Conservation (phyloP, 2,888 invertebrate genomes). For the Lordiphosa andalusiaca region DNA sequence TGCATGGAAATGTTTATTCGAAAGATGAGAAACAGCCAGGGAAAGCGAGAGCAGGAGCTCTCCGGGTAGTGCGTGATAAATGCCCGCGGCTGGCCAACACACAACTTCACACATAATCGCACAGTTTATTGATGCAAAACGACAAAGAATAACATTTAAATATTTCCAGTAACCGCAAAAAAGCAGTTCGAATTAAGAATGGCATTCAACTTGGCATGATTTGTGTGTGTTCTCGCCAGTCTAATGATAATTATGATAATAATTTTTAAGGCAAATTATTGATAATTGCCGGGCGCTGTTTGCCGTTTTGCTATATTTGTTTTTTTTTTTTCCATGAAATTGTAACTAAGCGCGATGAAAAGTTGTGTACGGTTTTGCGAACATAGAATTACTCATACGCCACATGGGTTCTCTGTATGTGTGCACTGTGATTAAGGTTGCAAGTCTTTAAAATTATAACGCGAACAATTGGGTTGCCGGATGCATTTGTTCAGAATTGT, state of each 20-base stretch:
- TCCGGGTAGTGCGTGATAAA: slow-evolving; percentile 32
- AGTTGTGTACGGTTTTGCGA: no score
- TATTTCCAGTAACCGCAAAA: slow-evolving; percentile 23
- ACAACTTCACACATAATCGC: slow-evolving; percentile 29
- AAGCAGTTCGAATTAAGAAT: slow-evolving; percentile 8
- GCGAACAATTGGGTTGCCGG: slow-evolving; percentile 1
- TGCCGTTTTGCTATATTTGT: neutral
- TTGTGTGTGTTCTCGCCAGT: slow-evolving; percentile 16
- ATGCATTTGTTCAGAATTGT: neutral
- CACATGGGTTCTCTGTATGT: slow-evolving; percentile 30
- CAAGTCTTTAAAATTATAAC: neutral
- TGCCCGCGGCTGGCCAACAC: slow-evolving; percentile 33
- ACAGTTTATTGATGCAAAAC: slow-evolving; percentile 6
- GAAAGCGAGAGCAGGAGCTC: slow-evolving; percentile 4
- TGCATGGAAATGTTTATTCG: slow-evolving; percentile 42
- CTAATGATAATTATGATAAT: slow-evolving; percentile 63
- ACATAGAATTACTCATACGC: slow-evolving; percentile 57
- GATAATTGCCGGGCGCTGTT: slow-evolving; percentile 52
- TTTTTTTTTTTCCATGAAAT: neutral
- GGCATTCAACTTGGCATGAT: slow-evolving; percentile 28
- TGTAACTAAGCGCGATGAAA: slow-evolving; percentile 1
- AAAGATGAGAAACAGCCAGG: slow-evolving; percentile 7
- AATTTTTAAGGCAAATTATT: slow-evolving; percentile 63
- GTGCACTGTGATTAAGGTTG: slow-evolving; percentile 26
- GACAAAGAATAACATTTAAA: slow-evolving; percentile 26